These are phyloP conservation scores for Manis javanica DNA, from an alignment of 2,797 vertebrate genomes.

Conservation along the genomic window DNA sequence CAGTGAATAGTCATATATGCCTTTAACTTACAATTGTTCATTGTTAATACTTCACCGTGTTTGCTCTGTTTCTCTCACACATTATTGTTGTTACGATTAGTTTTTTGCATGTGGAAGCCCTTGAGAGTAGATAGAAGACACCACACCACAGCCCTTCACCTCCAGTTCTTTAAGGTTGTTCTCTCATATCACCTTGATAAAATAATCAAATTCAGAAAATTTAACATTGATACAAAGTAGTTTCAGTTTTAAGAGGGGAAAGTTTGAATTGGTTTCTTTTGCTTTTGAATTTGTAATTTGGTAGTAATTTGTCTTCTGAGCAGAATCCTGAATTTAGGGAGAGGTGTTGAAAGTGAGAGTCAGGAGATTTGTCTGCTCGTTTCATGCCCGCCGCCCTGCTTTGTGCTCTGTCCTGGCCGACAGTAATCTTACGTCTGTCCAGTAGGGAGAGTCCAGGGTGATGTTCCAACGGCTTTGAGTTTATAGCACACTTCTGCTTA, in stretches of 20 bases:
- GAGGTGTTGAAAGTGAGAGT: neutral
- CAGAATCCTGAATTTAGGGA: neutral
- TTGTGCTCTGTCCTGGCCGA: neutral
- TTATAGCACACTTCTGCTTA: neutral
- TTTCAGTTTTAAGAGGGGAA: conserved; percentile 45
- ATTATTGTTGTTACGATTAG: neutral
- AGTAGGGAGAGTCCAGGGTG: neutral
- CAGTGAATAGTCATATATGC: too few relatives aligned
- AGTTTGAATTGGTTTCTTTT: conserved; percentile 24
- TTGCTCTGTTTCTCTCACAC: neutral
- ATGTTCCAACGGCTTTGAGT: neutral
- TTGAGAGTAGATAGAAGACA: neutral
- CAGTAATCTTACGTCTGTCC: neutral
- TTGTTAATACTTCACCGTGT: neutral
- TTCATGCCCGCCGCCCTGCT: neutral
- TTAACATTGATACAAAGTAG: neutral
- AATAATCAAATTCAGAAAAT: conserved; percentile 6
- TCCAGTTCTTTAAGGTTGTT: neutral
- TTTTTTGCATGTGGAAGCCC: neutral
- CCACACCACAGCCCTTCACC: neutral
- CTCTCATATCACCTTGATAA: neutral
- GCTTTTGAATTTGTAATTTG: neutral
- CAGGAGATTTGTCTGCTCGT: neutral
- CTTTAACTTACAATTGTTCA: neutral
- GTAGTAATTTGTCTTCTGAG: neutral